These are phyloP conservation scores for Entelurus aequoreus DNA, from an alignment of 2,113 vertebrate species.

Conservation along the genomic window DNA sequence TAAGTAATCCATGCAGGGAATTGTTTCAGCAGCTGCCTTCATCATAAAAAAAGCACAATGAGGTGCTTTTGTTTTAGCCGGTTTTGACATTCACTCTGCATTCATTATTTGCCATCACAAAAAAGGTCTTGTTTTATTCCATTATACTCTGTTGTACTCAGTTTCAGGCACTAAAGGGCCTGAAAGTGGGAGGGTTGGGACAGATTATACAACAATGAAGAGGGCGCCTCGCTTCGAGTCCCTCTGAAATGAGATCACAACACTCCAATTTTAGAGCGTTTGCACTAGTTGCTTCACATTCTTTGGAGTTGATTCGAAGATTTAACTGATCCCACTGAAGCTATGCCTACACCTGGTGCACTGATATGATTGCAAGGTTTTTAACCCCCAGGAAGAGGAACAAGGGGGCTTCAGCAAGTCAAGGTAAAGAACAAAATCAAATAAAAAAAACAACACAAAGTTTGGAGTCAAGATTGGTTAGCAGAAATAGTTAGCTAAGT, in stretches of 20 bases:
- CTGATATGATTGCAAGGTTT: slow-evolving; percentile 19
- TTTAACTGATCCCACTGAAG: slow-evolving; percentile 17
- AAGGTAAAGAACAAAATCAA: neutral
- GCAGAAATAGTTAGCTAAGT: neutral
- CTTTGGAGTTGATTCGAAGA: slow-evolving; percentile 33
- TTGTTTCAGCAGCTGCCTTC: slow-evolving; percentile 23
- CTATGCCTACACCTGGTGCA: slow-evolving; percentile 18
- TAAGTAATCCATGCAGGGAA: slow-evolving; percentile 7
- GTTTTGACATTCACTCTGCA: slow-evolving; percentile 4
- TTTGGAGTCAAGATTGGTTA: neutral
- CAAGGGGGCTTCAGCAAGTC: neutral
- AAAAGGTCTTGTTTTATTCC: slow-evolving; percentile 28
- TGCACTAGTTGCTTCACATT: slow-evolving; percentile 14
- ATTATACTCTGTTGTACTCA: slow-evolving; percentile 16
- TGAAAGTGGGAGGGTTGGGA: slow-evolving; percentile 17
- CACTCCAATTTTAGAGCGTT: slow-evolving; percentile 20
- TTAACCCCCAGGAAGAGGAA: slow-evolving; percentile 4
- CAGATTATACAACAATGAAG: slow-evolving; percentile 3
- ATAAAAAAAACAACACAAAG: neutral
- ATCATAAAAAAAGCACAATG: slow-evolving; percentile 2
- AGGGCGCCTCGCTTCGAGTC: neutral
- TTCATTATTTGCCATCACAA: slow-evolving; percentile 12
- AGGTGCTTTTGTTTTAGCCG: slow-evolving; percentile 19
- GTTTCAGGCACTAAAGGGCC: slow-evolving; percentile 13
- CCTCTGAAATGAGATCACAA: slow-evolving; percentile 31